Conservation (phyloP, 1,140 invertebrate genomes). For the Pogonomyrmex barbatus region DNA sequence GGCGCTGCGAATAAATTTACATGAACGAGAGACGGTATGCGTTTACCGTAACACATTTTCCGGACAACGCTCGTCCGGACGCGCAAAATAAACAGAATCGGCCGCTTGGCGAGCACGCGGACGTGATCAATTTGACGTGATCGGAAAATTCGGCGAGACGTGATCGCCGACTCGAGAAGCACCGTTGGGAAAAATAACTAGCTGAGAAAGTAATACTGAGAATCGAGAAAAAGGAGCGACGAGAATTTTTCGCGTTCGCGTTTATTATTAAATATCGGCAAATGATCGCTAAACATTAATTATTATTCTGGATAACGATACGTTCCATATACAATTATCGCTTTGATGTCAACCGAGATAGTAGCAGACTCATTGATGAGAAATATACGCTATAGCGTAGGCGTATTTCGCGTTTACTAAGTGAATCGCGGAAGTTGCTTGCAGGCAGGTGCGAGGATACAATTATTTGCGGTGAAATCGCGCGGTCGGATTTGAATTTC, state of each 20-base stretch:
- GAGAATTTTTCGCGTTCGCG: background rate
- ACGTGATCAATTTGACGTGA: background rate
- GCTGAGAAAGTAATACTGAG: background rate
- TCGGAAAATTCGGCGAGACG: background rate
- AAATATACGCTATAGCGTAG: constrained; percentile 52
- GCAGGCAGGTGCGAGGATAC: constrained; percentile 15
- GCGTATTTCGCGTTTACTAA: background rate
- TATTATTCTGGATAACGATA: constrained; percentile 21
- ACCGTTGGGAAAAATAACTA: background rate
- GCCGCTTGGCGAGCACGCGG: background rate
- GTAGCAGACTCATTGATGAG: background rate
- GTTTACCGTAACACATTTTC: background rate
- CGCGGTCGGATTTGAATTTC: constrained; percentile 42
- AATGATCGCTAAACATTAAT: constrained; percentile 45
- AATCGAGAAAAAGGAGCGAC: background rate
- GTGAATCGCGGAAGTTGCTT: background rate
- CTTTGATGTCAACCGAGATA: constrained; percentile 16
- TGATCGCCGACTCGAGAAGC: background rate
- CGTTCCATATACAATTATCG: constrained; percentile 22
- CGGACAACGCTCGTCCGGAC: background rate
- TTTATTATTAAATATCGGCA: background rate
- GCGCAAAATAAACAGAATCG: constrained; percentile 7
- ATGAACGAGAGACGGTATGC: background rate
- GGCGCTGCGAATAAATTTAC: constrained; percentile 28
- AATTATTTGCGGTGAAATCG: background rate